These are phyloP conservation scores for Hesperia comma DNA, from an alignment of 2,888 invertebrate species.

Conservation along the genomic window DNA sequence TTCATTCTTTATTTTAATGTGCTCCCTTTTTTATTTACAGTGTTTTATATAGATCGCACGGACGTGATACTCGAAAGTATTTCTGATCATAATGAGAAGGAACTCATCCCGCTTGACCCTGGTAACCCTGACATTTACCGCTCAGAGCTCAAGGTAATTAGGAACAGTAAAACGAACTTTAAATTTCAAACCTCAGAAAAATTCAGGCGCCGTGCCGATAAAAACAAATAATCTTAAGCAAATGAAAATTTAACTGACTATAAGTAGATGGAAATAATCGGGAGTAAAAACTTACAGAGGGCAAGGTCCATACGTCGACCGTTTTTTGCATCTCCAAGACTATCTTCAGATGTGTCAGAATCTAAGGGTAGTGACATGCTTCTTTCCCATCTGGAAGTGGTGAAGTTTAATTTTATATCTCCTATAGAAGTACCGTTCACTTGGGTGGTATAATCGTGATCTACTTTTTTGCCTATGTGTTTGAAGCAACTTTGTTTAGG, in stretches of 20 bases:
- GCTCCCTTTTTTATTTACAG: not conserved
- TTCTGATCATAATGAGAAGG: slow-evolving; percentile 47
- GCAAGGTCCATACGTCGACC: slow-evolving; percentile 92
- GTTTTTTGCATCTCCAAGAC: slow-evolving; percentile 72
- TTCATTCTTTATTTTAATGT: not conserved
- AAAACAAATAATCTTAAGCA: slow-evolving; percentile 61
- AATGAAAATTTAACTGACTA: slow-evolving; percentile 78
- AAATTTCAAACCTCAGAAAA: slow-evolving; percentile 58
- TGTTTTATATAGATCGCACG: not conserved
- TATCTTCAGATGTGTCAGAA: slow-evolving; percentile 75
- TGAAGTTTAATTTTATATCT: not conserved
- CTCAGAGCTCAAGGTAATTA: slow-evolving; percentile 28
- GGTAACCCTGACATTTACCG: slow-evolving; percentile 46
- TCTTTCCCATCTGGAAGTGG: slow-evolving; percentile 85
- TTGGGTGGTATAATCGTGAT: no score
- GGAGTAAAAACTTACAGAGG: slow-evolving; percentile 87
- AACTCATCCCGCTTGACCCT: slow-evolving; percentile 60
- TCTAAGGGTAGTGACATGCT: slow-evolving; percentile 88
- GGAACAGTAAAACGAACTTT: slow-evolving; percentile 32
- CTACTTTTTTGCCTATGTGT: no score
- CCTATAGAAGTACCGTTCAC: no score
- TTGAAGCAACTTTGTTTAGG: not conserved
- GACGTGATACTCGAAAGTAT: slow-evolving; percentile 8
- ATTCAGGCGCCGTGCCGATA: slow-evolving; percentile 77
- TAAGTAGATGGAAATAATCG: slow-evolving; percentile 40